Conservation (phyloP, 2,888 invertebrate genomes). For the Drosophila anomalata region DNA sequence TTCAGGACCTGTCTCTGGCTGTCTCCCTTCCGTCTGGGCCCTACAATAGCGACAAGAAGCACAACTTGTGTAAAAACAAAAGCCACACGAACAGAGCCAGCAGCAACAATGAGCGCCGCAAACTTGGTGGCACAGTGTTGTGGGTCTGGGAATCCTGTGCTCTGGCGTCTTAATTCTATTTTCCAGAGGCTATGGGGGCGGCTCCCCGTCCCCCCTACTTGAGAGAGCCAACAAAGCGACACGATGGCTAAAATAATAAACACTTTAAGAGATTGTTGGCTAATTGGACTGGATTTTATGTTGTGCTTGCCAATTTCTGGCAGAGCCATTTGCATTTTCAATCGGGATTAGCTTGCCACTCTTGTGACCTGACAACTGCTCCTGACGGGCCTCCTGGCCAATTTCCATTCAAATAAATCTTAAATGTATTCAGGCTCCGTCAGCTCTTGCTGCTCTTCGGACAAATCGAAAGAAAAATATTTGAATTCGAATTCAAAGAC, state of each 20-base stretch:
- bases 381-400: too few species aligned
- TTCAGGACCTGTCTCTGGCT: conserved; percentile 30
- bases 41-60: conserved; percentile 10
- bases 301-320: conserved; percentile 19
- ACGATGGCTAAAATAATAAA: conserved; percentile 32
- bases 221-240: conserved; percentile 6
- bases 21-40: conserved; percentile 5
- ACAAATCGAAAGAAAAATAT: background rate
- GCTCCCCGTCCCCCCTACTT: background rate
- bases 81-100: conserved; percentile 19
- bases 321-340: conserved; percentile 1
- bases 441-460: background rate
- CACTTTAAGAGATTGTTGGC: conserved; percentile 24
- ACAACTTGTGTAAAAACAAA: conserved; percentile 10
- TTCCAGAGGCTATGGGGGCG: conserved; percentile 20
- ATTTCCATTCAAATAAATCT: background rate
- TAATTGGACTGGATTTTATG: conserved; percentile 31
- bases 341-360: background rate
- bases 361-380: background rate
- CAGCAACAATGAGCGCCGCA: conserved; percentile 11
- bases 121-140: conserved; percentile 26
- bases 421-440: background rate
- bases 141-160: conserved; percentile 31
- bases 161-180: conserved; percentile 42
- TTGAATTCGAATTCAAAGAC: background rate